phyloP scores from a whole-genome alignment of 2,113 vertebrate genomes.

The Myotis lucifugus region DNA sequence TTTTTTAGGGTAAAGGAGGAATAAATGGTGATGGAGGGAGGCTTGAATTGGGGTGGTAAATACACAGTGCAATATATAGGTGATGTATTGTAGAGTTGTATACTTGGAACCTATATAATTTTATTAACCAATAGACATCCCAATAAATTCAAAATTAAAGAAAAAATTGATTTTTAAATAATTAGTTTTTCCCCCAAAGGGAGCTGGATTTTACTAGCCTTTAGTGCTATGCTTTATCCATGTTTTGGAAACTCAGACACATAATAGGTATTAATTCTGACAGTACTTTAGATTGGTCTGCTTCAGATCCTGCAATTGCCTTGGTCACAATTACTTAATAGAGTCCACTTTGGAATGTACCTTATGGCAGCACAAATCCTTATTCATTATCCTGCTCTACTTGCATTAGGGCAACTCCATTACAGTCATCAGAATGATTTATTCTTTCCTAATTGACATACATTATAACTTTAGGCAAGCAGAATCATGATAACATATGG shows the following conservation, averaged over 20 bases:
- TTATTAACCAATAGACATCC: not conserved
- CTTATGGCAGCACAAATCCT: conserved; percentile 15
- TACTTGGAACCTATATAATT: not conserved
- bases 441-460: conserved; percentile 33
- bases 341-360: not conserved
- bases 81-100: not conserved
- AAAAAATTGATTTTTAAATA: conserved; percentile 21
- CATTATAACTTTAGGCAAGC: not conserved
- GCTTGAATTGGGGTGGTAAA: not conserved
- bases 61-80: not conserved
- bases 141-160: not conserved
- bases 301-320: conserved; percentile 11
- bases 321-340: conserved; percentile 35
- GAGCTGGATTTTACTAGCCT: not conserved
- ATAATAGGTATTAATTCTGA: not conserved
- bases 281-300: conserved; percentile 11
- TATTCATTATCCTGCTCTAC: conserved; percentile 4
- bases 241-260: not conserved
- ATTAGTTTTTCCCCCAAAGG: not conserved
- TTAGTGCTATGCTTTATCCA: not conserved
- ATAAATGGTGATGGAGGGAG: not conserved
- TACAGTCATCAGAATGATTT: conserved; percentile 12
- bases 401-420: not conserved
- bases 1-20: not conserved
- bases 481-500: conserved; percentile 16